These are phyloP conservation scores for Vicugna pacos DNA, from an alignment of 2,113 vertebrate species.

Conservation along the genomic window DNA sequence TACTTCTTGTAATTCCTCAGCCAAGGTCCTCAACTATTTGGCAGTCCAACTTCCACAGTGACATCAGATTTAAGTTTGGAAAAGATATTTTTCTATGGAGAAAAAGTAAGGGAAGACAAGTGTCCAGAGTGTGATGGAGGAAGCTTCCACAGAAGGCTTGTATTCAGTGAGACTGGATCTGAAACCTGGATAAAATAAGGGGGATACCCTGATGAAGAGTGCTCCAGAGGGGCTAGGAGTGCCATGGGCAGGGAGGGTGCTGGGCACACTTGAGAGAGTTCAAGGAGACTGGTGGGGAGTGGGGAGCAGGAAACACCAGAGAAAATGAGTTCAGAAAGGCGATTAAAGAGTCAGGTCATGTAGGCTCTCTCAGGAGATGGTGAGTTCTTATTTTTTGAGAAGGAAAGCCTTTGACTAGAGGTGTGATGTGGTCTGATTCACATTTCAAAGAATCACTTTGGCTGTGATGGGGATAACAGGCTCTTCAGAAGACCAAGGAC, in stretches of 20 bases:
- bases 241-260: no score
- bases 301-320: neutral
- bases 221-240: neutral
- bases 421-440: neutral
- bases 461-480: neutral
- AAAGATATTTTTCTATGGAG: neutral
- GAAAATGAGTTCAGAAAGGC: neutral
- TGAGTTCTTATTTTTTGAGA: neutral
- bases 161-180: neutral
- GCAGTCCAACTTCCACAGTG: neutral
- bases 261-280: neutral
- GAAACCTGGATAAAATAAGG: neutral
- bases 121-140: neutral
- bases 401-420: neutral
- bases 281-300: neutral
- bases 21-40: neutral
- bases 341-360: neutral
- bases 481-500: neutral
- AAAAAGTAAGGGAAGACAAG: neutral
- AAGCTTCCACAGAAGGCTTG: neutral
- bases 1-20: neutral
- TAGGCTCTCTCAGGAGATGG: neutral
- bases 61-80: neutral
- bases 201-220: rapidly evolving
- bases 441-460: neutral